Base-by-base conservation (phyloP, 1,140 invertebrate genomes). In the Mycetomoellerius zeteki region DNA sequence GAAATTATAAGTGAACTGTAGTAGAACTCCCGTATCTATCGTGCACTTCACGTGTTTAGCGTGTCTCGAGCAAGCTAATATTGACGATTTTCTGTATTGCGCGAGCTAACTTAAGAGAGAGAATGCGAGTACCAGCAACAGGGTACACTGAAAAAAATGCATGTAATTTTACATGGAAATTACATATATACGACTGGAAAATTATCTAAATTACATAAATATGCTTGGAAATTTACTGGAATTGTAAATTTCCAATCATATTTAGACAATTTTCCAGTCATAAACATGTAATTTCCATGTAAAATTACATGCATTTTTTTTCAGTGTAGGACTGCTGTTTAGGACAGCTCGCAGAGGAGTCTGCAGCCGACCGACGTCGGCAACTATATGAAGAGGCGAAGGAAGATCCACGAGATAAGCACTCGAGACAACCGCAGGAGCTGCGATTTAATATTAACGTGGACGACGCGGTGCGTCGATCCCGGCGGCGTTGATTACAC, bases 381-480 rank as follows among this genome's bases (percentile, higher is more conserved):
- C 43, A 80, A 87, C 69, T 89, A 58, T 87, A 86, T 89, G 85
- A 78, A 87, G 87, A 85, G 85, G 50, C 65, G 62, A 76, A 16
- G 86, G 86, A 88, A 90, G 65, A 88, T 93, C 77, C 82, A 72
- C 77, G 87, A 91, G 94, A 94, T 94, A 94, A 93, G 91, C 92
- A 90, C 86, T 89, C 87, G 90, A 94, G 90, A 93, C 92, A 93
- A 93, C 90, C 91, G 87, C 91, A 86, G 87, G 88, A 88, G 91
- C 91, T 90, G 89, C 93, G 91, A 93, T 94, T 94, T 93, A 94
- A 94, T 94, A 93, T 94, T 93, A 94, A 94, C 93, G 91, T 88
- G 92, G 87, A 76, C 73, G 73, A 43, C 67, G 47, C 75, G 72
- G 47, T 73, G 69, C 64, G 33, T 24, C 30, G 43, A 30, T 72